These are phyloP conservation scores for Coelopa pilipes DNA, from an alignment of 2,888 invertebrate species.

Conservation along the genomic window DNA sequence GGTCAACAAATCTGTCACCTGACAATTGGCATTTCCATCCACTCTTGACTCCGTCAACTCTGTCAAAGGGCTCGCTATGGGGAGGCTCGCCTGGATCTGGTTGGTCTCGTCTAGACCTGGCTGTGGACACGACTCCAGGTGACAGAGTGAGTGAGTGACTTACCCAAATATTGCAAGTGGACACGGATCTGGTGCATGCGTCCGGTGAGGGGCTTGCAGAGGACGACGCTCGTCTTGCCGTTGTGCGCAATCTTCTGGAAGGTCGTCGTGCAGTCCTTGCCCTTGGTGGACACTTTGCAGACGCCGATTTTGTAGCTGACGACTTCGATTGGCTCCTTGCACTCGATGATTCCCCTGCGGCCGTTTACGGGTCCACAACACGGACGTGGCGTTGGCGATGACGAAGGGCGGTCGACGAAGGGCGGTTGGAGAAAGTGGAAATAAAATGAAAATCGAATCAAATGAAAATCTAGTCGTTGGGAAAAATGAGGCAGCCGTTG, in stretches of 20 bases:
- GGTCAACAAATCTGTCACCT: conserved; percentile 20
- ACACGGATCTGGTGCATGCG: conserved; percentile 99
- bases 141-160: conserved; percentile 6
- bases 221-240: conserved; percentile 89
- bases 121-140: background rate
- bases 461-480: conserved; percentile 26
- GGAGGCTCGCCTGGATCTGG: background rate
- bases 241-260: conserved; percentile 92
- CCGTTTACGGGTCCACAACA: conserved; percentile 20
- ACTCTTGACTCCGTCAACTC: background rate
- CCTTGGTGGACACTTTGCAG: conserved; percentile 91
- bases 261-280: conserved; percentile 91
- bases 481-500: conserved; percentile 9
- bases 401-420: background rate
- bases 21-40: conserved; percentile 20
- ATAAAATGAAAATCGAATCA: conserved; percentile 20
- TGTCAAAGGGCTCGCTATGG: background rate
- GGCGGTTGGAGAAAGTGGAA: background rate
- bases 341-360: conserved; percentile 80
- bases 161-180: conserved; percentile 96
- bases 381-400: too few species aligned
- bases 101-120: too few species aligned
- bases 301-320: conserved; percentile 97
- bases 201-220: conserved; percentile 94
- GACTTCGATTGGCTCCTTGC: conserved; percentile 90